phyloP scores from a whole-genome alignment of 2,797 vertebrate genomes.

The Picus viridis region DNA sequence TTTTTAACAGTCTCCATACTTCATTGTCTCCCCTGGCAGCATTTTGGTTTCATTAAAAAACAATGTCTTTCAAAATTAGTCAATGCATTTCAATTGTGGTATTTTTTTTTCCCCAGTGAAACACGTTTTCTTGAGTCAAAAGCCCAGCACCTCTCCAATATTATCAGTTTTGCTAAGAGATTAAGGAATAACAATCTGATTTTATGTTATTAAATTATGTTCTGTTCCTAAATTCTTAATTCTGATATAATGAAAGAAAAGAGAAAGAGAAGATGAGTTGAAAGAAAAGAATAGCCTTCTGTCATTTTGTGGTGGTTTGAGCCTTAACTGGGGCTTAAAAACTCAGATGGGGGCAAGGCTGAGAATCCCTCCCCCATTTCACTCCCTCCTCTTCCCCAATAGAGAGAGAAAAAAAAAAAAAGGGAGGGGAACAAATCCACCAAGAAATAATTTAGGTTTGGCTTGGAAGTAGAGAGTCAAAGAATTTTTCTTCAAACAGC shows the following conservation, averaged over 20 bases:
- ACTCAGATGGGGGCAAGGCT: too few relatives aligned
- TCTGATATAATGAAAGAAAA: neutral
- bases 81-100: neutral
- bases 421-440: too few relatives aligned
- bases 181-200: neutral
- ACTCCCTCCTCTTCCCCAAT: too few relatives aligned
- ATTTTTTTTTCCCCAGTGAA: neutral
- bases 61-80: neutral
- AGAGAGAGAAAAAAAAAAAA: too few relatives aligned
- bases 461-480: too few relatives aligned
- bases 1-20: neutral
- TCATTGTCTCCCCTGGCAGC: neutral
- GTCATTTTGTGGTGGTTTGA: neutral
- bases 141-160: accelerated
- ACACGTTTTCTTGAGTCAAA: neutral
- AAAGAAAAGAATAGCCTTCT: neutral
- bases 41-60: neutral
- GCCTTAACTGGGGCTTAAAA: too few relatives aligned
- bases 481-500: too few relatives aligned
- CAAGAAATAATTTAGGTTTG: too few relatives aligned
- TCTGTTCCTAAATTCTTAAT: neutral
- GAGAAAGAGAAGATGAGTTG: accelerated
- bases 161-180: neutral
- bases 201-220: neutral
- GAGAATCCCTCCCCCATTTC: too few relatives aligned